Evolutionary conservation across 2,797 vertebrate species (phyloP), one percentile per base, ranked within the genome.

Genomic region (Numenius phaeopus): DNA sequence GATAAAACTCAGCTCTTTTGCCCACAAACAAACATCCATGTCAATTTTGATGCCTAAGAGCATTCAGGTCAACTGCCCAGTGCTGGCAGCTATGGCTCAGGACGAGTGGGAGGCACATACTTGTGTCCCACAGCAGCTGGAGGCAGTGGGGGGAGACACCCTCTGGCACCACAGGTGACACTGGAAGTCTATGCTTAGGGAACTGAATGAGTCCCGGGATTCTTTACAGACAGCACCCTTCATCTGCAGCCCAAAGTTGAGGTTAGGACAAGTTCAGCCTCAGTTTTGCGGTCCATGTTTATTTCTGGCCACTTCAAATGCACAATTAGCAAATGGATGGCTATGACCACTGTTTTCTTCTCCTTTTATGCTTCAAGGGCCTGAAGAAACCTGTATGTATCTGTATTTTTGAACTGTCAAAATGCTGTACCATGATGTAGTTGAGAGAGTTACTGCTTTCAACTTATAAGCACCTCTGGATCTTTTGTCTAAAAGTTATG

Each of bases 101-200:
- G n/a, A 37, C 12, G 5, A 42, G 17, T 20, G 22, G 13, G 46
- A 57, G 21, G 14, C 20, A 39, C 6, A 49, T 2, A n/a, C 12
- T 26, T 58, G 10, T 34, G 3, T 72, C 29, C 15, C 10, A 61
- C 1, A 0, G 11, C 26, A 79, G 12, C 12, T 84, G 57, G 34
- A 78, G 18, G 14, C 1, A 13, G 1, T 11, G 26, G 10, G 32
- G 14, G 7, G 5, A 39, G 37, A 50, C 11, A 10, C 1, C 13
- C 7, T n/a, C n/a, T 30, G 34, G 17, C 24, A 71, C 14, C 20
- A 23, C 4, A 65, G 7, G 4, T n/a, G 10, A 46, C 11, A 40
- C 18, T 44, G 12, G 42, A 62, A 65, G 3, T 7, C 23, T 47
- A 0, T 15, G 12, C 5, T 66, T 26, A 49, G 22, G 20, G 32